Percentiles rank a stretch among this genome's conserved stretches.
Conservation (phyloP, 2,113 vertebrate species). For the Nerophis ophidion region DNA sequence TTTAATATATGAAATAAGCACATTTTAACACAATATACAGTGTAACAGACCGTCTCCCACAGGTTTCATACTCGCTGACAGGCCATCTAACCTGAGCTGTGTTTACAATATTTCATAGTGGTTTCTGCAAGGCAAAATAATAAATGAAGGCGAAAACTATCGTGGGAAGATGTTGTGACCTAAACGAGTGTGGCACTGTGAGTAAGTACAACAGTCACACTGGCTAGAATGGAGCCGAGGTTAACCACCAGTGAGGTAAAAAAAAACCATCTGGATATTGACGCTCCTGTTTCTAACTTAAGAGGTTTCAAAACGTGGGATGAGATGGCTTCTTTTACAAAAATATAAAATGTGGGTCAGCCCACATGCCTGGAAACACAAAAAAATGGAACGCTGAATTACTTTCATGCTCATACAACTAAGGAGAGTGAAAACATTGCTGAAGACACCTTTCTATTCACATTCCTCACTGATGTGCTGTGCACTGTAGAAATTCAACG, state of each 20-base stretch:
- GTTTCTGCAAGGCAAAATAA: slow-evolving; percentile 17
- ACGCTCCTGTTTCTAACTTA: slow-evolving; percentile 15
- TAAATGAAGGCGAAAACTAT: slow-evolving; percentile 11
- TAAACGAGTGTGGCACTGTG: slow-evolving; percentile 21
- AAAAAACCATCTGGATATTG: slow-evolving; percentile 17
- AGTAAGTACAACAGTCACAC: slow-evolving; percentile 6
- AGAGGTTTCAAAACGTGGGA: slow-evolving; percentile 10
- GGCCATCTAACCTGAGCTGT: background rate
- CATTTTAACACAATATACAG: slow-evolving; percentile 71
- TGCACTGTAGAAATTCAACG: slow-evolving; percentile 19
- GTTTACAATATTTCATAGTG: slow-evolving; percentile 11
- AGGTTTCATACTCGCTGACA: slow-evolving; percentile 47
- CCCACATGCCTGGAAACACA: slow-evolving; percentile 9
- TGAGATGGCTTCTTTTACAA: background rate
- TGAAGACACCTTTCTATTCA: slow-evolving; percentile 26
- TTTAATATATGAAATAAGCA: slow-evolving; percentile 75
- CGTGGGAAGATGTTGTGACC: background rate
- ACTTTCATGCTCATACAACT: slow-evolving; percentile 13
- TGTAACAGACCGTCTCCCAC: slow-evolving; percentile 75
- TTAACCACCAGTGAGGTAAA: slow-evolving; percentile 28
- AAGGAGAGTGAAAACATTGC: slow-evolving; percentile 1
- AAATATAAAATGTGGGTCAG: slow-evolving; percentile 23
- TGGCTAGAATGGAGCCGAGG: slow-evolving; percentile 17
- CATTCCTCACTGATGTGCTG: slow-evolving; percentile 45
- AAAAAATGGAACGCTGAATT: slow-evolving; percentile 30